Evolutionary conservation across 2,888 invertebrate species (phyloP).

Genomic region (Brachyptera risi): DNA sequence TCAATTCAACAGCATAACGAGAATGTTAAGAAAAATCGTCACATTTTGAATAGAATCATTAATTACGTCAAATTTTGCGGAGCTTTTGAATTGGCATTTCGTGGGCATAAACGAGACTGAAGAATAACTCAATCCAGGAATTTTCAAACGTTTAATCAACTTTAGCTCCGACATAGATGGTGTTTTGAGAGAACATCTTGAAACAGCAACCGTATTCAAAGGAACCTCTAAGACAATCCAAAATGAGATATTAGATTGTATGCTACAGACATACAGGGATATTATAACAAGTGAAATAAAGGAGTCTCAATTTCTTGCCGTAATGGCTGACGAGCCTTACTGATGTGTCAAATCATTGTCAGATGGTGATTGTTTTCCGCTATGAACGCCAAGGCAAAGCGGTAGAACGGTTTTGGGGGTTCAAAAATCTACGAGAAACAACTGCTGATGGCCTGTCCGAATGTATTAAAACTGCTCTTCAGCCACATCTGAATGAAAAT

Average conservation of each 20-base stretch:
- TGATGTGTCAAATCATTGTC: slow-evolving; percentile 35
- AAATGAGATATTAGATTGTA: slow-evolving; percentile 37
- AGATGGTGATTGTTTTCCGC: slow-evolving; percentile 37
- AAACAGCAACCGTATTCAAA: slow-evolving; percentile 37
- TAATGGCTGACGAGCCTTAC: slow-evolving; percentile 40
- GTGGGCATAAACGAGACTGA: slow-evolving; percentile 39
- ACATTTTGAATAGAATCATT: slow-evolving; percentile 34
- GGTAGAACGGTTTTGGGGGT: slow-evolving; percentile 38
- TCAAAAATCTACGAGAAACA: slow-evolving; percentile 33
- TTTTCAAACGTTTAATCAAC: slow-evolving; percentile 38
- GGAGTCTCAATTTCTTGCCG: slow-evolving; percentile 33
- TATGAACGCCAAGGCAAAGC: slow-evolving; percentile 36
- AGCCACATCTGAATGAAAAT: slow-evolving; percentile 22
- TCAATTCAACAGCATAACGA: slow-evolving; percentile 32
- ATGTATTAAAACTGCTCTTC: slow-evolving; percentile 30
- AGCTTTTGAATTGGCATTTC: slow-evolving; percentile 36
- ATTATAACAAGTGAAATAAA: slow-evolving; percentile 37
- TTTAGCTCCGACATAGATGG: slow-evolving; percentile 37
- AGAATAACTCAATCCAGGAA: slow-evolving; percentile 35
- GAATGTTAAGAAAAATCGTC: slow-evolving; percentile 32
- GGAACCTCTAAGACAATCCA: slow-evolving; percentile 36
- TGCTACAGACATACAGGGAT: slow-evolving; percentile 37
- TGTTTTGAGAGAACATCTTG: slow-evolving; percentile 36
- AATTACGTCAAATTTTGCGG: slow-evolving; percentile 40
- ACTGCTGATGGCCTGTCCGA: slow-evolving; percentile 30